phyloP scores from a whole-genome alignment of 2,113 vertebrate species.

The Sarotherodon lohbergeri region DNA sequence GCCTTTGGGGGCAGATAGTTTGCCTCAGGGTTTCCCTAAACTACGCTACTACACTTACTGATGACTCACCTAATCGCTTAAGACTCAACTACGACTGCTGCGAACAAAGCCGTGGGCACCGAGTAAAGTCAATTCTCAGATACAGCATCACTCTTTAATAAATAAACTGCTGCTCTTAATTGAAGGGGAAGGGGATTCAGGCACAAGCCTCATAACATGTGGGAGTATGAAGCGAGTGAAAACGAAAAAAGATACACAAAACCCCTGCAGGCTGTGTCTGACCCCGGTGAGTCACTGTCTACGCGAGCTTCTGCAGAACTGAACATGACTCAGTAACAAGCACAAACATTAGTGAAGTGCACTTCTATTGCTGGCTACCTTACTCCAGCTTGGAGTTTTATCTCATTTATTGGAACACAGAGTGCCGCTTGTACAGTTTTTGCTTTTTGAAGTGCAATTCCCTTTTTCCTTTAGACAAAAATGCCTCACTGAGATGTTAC shows the following conservation, averaged over 20 bases:
- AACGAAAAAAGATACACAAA: conserved; percentile 1
- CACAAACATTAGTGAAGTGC: conserved; percentile 4
- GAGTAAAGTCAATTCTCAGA: not conserved
- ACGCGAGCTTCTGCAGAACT: conserved; percentile 8
- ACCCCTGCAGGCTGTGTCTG: conserved; percentile 46
- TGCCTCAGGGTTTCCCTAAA: not conserved
- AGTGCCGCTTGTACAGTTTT: not conserved
- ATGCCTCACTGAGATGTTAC: not conserved
- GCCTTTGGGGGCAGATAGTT: not conserved
- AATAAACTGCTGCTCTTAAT: conserved; percentile 27
- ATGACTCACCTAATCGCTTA: conserved; percentile 15
- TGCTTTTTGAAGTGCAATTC: not conserved
- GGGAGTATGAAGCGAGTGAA: conserved; percentile 10
- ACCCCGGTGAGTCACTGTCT: conserved; percentile 61
- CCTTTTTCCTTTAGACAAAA: not conserved
- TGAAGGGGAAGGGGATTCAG: not conserved
- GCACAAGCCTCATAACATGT: conserved; percentile 7
- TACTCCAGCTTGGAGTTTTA: not conserved
- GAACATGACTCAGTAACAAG: conserved; percentile 32
- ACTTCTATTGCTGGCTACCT: not conserved
- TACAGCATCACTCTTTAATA: not conserved
- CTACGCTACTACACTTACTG: not conserved
- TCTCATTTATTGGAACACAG: not conserved
- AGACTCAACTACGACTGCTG: not conserved
- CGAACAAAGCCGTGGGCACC: not conserved